phyloP scores from a whole-genome alignment of 2,888 invertebrate species.

The Phyto melanocephala region DNA sequence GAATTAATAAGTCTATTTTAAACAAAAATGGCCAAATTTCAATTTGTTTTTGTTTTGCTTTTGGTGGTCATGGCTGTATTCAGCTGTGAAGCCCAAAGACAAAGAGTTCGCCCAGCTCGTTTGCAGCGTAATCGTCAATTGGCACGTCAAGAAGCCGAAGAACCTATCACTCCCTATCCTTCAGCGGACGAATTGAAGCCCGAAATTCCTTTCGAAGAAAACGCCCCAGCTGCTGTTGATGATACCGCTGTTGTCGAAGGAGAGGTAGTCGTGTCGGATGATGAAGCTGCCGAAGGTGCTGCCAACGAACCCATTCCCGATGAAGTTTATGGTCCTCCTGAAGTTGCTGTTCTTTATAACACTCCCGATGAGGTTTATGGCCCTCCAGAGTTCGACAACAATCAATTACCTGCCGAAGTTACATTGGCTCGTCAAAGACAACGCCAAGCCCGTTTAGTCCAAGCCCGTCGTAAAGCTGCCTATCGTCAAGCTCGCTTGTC shows the following conservation, averaged over 20 bases:
- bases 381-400: slow-evolving; percentile 69
- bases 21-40: slow-evolving; percentile 71
- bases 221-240: slow-evolving; percentile 29
- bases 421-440: slow-evolving; percentile 64
- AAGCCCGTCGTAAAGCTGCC: slow-evolving; percentile 67
- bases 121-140: slow-evolving; percentile 57
- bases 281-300: slow-evolving; percentile 42
- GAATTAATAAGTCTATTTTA: background rate
- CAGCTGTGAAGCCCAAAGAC: slow-evolving; percentile 45
- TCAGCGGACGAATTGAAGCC: slow-evolving; percentile 65
- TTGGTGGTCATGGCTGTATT: slow-evolving; percentile 61
- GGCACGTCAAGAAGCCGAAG: slow-evolving; percentile 63
- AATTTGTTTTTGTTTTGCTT: slow-evolving; percentile 65
- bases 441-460: slow-evolving; percentile 70
- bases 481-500: slow-evolving; percentile 66
- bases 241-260: slow-evolving; percentile 54
- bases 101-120: slow-evolving; percentile 52
- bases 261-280: slow-evolving; percentile 37
- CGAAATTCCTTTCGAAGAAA: slow-evolving; percentile 61
- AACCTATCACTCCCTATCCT: slow-evolving; percentile 62
- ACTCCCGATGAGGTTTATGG: slow-evolving; percentile 73
- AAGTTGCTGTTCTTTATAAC: slow-evolving; percentile 67
- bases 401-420: slow-evolving; percentile 45
- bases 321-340: slow-evolving; percentile 74
- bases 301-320: slow-evolving; percentile 69